A percentile compares a stretch with the other conserved stretches of the same genome.
phyloP scores from a whole-genome alignment of 2,888 invertebrate genomes.

The Eupithecia pulchellata region DNA sequence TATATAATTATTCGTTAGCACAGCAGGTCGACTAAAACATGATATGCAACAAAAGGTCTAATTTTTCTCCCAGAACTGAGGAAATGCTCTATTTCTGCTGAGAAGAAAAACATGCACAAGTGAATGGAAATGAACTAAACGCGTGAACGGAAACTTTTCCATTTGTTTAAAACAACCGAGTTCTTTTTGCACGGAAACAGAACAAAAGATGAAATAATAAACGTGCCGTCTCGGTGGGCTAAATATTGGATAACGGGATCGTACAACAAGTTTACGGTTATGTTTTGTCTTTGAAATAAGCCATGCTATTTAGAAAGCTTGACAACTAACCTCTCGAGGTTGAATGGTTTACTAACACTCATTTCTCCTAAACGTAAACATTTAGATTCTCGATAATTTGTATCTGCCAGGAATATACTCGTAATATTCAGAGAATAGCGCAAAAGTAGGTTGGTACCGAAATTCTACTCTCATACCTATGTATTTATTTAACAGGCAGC shows the following conservation, averaged over 20 bases:
- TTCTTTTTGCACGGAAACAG: conserved; percentile 24
- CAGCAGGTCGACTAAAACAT: background rate
- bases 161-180: conserved; percentile 20
- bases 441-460: background rate
- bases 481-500: background rate
- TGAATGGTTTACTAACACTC: background rate
- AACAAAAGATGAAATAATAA: conserved; percentile 28
- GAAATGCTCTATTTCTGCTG: conserved; percentile 10
- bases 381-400: background rate
- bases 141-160: conserved; percentile 31
- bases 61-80: background rate
- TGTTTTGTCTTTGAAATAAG: background rate
- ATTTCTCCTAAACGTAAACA: background rate
- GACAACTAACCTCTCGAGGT: background rate
- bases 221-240: background rate
- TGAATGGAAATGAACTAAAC: conserved; percentile 31
- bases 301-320: background rate
- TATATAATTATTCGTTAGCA: no score
- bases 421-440: background rate
- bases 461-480: background rate
- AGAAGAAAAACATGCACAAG: conserved; percentile 25
- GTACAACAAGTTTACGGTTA: background rate
- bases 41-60: background rate
- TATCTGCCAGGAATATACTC: background rate
- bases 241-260: background rate